Evolutionary conservation across 1,140 invertebrate genomes (phyloP), one percentile per base, ranked within the genome.

Genomic region (Drosophila jambulina): DNA sequence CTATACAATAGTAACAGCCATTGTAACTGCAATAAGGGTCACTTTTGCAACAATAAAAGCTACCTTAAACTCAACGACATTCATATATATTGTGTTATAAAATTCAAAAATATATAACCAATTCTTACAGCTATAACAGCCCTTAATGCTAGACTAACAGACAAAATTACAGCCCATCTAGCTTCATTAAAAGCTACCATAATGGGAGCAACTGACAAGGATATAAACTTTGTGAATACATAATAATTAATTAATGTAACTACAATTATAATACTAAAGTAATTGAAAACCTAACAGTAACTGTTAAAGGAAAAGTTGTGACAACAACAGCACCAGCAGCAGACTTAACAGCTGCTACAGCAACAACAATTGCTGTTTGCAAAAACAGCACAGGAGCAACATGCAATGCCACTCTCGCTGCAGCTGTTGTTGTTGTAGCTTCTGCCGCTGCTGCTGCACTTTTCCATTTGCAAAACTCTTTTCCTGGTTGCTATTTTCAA

Each of bases 401-500:
- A 83, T 72, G 67, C 84, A 86, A 72, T 72, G 70, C 48, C 75
- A 90, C 82, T 90, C 81, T 90, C 85, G 77, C 77, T 88, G 57
- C 42, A 29, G 36, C 42, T 42, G 21, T 68, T 70, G 56, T 34
- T 34, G 38, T 27, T 38, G 21, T 65, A 67, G 56, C 45, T 76
- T 43, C 48, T 62, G 27, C 53, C 67, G 40, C 43, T 61, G 60
- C 49, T 72, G 54, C 58, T 70, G 79, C 76, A 75, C 82, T 90
- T 88, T 90, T 88, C 80, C 76, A 80, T 81, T 90, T 79, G 77
- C 81, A 46, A 84, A 81, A 71, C 78, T 91, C 79, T 80, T 81
- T 90, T 86, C 82, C 87, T 90, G 86, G 79, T 90, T 91, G 82
- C 86, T 91, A 90, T 90, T 90, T 90, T 90, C 86, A 90, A 90